Evolutionary conservation across 2,888 invertebrate genomes (phyloP).

Genomic region (Phasia obesa): DNA sequence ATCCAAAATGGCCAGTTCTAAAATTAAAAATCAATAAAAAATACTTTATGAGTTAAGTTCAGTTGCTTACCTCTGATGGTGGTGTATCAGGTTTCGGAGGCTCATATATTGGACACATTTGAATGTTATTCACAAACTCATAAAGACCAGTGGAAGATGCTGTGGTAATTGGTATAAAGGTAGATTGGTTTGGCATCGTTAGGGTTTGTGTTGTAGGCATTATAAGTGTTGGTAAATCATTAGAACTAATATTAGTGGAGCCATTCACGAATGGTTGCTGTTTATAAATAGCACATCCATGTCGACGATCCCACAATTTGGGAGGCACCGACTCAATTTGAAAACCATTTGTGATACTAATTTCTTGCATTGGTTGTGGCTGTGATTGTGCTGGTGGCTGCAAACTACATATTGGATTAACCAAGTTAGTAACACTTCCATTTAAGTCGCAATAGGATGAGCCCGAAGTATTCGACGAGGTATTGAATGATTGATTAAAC

Average conservation of each 20-base stretch:
- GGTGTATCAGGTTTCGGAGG: slow-evolving; percentile 81
- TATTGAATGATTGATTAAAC: slow-evolving; percentile 64
- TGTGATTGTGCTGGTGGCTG: slow-evolving; percentile 3
- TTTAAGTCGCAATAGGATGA: slow-evolving; percentile 63
- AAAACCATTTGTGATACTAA: slow-evolving; percentile 33
- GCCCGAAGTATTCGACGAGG: slow-evolving; percentile 59
- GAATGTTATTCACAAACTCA: slow-evolving; percentile 75
- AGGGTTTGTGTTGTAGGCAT: slow-evolving; percentile 53
- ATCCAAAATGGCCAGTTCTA: slow-evolving; percentile 82
- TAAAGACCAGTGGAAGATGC: slow-evolving; percentile 72
- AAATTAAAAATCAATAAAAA: slow-evolving; percentile 22
- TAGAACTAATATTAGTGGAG: slow-evolving; percentile 19
- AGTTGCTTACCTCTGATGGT: slow-evolving; percentile 76
- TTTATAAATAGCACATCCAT: slow-evolving; percentile 71
- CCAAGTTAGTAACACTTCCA: slow-evolving; percentile 50
- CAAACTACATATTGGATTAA: slow-evolving; percentile 42
- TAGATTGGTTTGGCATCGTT: slow-evolving; percentile 31
- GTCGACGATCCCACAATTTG: slow-evolving; percentile 79
- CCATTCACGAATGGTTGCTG: slow-evolving; percentile 64
- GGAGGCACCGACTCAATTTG: slow-evolving; percentile 62
- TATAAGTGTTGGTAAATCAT: slow-evolving; percentile 60
- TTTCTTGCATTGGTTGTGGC: slow-evolving; percentile 67
- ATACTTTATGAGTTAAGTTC: neutral
- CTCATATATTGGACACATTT: slow-evolving; percentile 76
- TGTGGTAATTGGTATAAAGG: slow-evolving; percentile 34